Evolutionary conservation across 53 echinoderm and acorn worm genomes (phyloP).

Genomic region (Holothuria scabra): DNA sequence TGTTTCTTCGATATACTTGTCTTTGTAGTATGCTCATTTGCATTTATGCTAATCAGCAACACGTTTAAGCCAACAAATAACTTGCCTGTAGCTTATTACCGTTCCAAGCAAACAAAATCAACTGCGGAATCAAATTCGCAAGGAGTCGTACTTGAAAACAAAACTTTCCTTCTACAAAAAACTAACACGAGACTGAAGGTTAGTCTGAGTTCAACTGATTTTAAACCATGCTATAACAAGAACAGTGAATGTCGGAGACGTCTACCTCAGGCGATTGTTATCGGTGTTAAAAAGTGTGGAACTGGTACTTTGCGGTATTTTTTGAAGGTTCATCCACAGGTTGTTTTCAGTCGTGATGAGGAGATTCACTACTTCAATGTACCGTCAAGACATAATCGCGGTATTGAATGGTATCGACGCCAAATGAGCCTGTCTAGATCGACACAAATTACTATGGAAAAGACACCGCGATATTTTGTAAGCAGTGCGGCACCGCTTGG

Average conservation of each 20-base stretch:
- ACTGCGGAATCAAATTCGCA: too few relatives aligned
- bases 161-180: too few relatives aligned
- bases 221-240: not conserved
- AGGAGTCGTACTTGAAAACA: too few relatives aligned
- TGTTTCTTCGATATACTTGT: constrained; percentile 10
- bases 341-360: constrained; percentile 13
- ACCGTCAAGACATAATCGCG: constrained; percentile 14
- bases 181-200: not conserved
- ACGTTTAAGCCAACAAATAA: too few relatives aligned
- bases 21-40: constrained; percentile 5
- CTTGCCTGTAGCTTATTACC: too few relatives aligned
- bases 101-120: too few relatives aligned
- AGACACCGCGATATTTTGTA: constrained; percentile 45
- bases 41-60: not conserved
- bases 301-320: constrained; percentile 47
- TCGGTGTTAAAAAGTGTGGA: constrained; percentile 50
- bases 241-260: constrained; percentile 4
- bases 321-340: constrained; percentile 39
- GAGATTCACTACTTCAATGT: constrained; percentile 45
- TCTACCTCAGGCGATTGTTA: constrained; percentile 34
- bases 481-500: constrained; percentile 4
- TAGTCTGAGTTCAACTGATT: not conserved
- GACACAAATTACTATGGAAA: constrained; percentile 42
- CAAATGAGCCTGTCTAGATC: constrained; percentile 36
- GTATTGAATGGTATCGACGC: constrained; percentile 30